phyloP scores from a whole-genome alignment of 37 sponge, comb jelly and placozoan genomes.

The Beroe forskalii region DNA sequence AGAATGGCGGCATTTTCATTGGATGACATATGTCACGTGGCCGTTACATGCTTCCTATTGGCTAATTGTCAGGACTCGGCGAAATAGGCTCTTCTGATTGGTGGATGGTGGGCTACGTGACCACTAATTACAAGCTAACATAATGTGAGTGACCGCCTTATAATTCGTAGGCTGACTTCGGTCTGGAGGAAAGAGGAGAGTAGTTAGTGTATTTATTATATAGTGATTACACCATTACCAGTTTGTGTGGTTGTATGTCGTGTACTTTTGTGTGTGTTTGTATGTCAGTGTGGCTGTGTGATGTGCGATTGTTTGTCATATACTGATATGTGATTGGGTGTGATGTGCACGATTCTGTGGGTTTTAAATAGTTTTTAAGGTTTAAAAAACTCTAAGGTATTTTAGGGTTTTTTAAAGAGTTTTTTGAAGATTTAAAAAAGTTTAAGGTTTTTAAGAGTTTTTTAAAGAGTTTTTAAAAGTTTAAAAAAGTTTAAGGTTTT shows the following conservation, averaged over 20 bases:
- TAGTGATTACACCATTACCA: neutral
- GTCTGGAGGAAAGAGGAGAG: no score
- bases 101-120: slow-evolving; percentile 13
- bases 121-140: slow-evolving; percentile 42
- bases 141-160: neutral
- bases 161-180: neutral
- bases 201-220: neutral
- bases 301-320: no score
- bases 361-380: no score
- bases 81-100: neutral
- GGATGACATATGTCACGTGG: neutral
- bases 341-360: no score
- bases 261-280: neutral
- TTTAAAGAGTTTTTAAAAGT: no score
- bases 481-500: no score
- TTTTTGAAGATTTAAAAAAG: no score
- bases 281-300: neutral
- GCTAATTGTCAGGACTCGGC: neutral
- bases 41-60: neutral
- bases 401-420: no score
- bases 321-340: no score
- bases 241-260: neutral
- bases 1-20: neutral
- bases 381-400: no score
- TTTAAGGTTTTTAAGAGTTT: no score